A percentile compares a stretch with the other conserved stretches of the same genome.
These are phyloP conservation scores for Cheilosia scutellata DNA, from an alignment of 2,888 invertebrate species.

Conservation along the genomic window DNA sequence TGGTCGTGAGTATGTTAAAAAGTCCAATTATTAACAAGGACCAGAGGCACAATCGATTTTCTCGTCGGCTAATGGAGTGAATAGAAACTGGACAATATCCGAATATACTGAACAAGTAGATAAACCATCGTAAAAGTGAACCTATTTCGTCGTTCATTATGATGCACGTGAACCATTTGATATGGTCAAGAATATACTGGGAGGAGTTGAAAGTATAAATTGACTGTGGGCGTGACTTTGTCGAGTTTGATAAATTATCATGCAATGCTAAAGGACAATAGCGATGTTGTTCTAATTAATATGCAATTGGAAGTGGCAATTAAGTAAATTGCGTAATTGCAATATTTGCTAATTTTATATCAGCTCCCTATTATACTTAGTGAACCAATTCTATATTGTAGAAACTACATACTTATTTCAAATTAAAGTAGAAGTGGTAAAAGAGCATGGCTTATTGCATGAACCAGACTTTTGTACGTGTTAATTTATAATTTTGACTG, in stretches of 20 bases:
- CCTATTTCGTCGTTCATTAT: constrained; percentile 20
- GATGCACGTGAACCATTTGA: constrained; percentile 21
- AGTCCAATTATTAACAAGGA: constrained; percentile 66
- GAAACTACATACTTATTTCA: no score
- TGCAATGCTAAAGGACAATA: neutral
- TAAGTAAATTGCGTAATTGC: no score
- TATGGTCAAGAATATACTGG: neutral
- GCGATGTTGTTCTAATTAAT: neutral
- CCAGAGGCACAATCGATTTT: constrained; percentile 68
- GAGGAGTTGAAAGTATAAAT: neutral
- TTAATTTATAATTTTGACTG: no score
- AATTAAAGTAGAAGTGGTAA: no score
- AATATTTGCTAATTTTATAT: no score
- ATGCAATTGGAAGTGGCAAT: no score
- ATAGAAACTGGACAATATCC: constrained; percentile 79
- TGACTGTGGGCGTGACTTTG: neutral
- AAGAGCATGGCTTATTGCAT: no score
- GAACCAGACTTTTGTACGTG: no score
- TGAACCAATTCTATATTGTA: no score
- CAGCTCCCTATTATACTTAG: no score
- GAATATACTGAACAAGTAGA: constrained; percentile 78
- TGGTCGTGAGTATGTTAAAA: constrained; percentile 55
- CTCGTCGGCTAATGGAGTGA: constrained; percentile 46
- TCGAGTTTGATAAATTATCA: neutral
- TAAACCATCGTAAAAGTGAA: constrained; percentile 66